Percentiles rank a stretch among this genome's conserved stretches.
phyloP scores from a whole-genome alignment of 1,140 invertebrate species.

The Brachionus rotundiformis region DNA sequence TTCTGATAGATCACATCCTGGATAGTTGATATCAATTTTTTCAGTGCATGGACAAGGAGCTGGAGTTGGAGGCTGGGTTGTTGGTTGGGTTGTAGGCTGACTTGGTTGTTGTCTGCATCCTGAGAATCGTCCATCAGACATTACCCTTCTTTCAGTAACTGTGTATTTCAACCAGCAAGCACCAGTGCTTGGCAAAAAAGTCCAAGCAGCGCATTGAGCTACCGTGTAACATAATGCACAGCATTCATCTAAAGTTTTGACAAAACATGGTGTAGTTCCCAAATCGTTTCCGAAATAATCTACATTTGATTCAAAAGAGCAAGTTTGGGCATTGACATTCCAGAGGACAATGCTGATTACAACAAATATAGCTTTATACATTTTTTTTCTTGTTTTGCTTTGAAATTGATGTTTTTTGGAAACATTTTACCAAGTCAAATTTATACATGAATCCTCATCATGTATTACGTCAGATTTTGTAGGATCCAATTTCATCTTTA shows the following conservation, averaged over 20 bases:
- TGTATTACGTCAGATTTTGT: constrained; percentile 5
- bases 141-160: constrained; percentile 17
- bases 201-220: constrained; percentile 32
- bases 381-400: not conserved
- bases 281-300: constrained; percentile 49
- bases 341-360: not conserved
- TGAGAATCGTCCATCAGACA: constrained; percentile 22
- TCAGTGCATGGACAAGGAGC: not conserved
- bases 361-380: not conserved
- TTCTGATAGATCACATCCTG: constrained; percentile 14
- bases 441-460: constrained; percentile 28
- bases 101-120: constrained; percentile 9
- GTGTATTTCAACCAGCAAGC: constrained; percentile 41
- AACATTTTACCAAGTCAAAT: not conserved
- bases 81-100: not conserved
- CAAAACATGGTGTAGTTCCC: not conserved
- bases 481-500: not conserved
- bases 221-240: not conserved
- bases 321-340: constrained; percentile 11
- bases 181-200: not conserved
- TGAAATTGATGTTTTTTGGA: not conserved
- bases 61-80: not conserved
- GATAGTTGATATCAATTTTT: constrained; percentile 17
- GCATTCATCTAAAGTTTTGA: constrained; percentile 2
- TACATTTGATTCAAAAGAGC: constrained; percentile 15